These are phyloP conservation scores for Orthonyx spaldingii DNA, from an alignment of 2,113 vertebrate species.

Conservation along the genomic window DNA sequence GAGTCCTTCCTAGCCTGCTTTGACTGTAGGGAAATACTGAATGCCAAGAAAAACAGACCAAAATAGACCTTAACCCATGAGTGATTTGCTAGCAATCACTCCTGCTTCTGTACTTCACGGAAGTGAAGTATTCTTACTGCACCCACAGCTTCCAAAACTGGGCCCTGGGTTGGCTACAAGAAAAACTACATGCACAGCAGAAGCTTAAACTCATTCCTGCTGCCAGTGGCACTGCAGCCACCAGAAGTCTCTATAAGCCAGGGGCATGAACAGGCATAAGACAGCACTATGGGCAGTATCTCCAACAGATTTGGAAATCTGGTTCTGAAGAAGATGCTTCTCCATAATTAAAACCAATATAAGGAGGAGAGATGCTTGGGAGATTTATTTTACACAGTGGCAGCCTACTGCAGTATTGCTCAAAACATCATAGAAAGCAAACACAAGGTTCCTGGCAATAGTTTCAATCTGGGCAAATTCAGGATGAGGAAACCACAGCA, in stretches of 20 bases:
- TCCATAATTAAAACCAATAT: not conserved
- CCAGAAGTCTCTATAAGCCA: not conserved
- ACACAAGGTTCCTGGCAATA: slow-evolving; percentile 24
- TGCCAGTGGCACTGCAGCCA: not conserved
- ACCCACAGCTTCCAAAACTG: not conserved
- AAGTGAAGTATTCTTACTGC: not conserved
- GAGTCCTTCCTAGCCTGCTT: not conserved
- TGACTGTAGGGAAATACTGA: not conserved
- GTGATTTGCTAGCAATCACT: not conserved
- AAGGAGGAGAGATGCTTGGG: not conserved
- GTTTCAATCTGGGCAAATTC: slow-evolving; percentile 45
- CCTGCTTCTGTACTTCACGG: too few relatives aligned
- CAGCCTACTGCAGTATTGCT: slow-evolving; percentile 40
- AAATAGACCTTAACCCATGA: not conserved
- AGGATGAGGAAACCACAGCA: slow-evolving; percentile 54
- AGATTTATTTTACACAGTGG: slow-evolving; percentile 40
- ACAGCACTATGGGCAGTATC: not conserved
- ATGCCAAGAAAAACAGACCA: not conserved
- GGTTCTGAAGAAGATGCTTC: not conserved
- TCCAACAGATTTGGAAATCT: not conserved
- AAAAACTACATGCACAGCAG: not conserved
- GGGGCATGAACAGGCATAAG: not conserved
- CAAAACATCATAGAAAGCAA: slow-evolving; percentile 29
- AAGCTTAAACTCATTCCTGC: not conserved
- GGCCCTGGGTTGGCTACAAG: not conserved